Evolutionary conservation across 1,140 invertebrate genomes (phyloP).

Genomic region (Pseudomyrmex concolor): DNA sequence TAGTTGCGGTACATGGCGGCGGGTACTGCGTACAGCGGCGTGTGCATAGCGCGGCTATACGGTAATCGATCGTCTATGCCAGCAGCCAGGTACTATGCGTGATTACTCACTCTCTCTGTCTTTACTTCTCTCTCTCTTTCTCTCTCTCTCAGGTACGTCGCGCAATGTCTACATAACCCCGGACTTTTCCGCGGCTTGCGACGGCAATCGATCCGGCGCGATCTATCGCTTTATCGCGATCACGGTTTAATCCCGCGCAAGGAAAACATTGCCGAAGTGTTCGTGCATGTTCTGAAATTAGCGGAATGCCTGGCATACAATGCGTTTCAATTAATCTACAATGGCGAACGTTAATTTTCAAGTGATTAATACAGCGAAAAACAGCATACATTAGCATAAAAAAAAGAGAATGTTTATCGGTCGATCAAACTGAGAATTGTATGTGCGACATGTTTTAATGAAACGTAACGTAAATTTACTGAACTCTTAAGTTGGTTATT

Average conservation of each 20-base stretch:
- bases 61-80: constrained; percentile 72
- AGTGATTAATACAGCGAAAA: not conserved
- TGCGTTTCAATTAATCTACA: constrained; percentile 8
- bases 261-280: not conserved
- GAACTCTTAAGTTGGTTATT: no score
- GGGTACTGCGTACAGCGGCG: constrained; percentile 35
- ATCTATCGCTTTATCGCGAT: constrained; percentile 11
- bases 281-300: constrained; percentile 12
- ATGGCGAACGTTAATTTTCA: not conserved
- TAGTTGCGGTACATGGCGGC: constrained; percentile 73
- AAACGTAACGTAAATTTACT: no score
- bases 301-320: not conserved
- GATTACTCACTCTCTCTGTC: constrained; percentile 66
- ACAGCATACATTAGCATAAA: not conserved
- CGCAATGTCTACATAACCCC: constrained; percentile 63
- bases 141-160: constrained; percentile 64
- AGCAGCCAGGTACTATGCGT: constrained; percentile 63
- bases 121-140: no score
- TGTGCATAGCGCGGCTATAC: constrained; percentile 67
- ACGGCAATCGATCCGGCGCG: not conserved
- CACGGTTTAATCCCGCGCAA: not conserved
- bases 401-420: no score
- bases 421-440: no score
- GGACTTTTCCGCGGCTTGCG: constrained; percentile 60
- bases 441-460: no score